Conservation (phyloP, 2,888 invertebrate genomes). For the Eurytoma californica region DNA sequence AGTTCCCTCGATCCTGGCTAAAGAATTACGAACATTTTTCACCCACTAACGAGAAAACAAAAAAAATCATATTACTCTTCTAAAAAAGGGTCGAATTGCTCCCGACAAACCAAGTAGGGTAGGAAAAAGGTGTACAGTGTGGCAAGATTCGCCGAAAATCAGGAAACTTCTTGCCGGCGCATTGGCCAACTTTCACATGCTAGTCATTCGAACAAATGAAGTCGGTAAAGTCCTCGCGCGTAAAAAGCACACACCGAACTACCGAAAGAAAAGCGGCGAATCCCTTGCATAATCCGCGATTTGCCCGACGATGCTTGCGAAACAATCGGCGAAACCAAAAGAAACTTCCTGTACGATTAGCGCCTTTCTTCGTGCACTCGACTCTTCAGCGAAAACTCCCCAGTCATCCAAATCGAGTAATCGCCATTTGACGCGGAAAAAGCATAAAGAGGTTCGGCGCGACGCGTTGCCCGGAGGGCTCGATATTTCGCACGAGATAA, state of each 20-base stretch:
- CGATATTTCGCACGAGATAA: constrained; percentile 47
- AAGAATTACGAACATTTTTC: neutral
- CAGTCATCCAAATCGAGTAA: neutral
- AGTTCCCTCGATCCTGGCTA: neutral
- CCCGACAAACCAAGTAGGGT: neutral
- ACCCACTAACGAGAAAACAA: neutral
- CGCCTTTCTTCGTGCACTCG: neutral
- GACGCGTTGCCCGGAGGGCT: constrained; percentile 2
- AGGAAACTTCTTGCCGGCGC: constrained; percentile 28
- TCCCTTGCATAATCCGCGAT: constrained; percentile 34
- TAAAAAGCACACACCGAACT: constrained; percentile 21
- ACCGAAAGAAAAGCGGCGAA: constrained; percentile 19
- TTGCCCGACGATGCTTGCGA: constrained; percentile 29
- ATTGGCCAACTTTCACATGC: constrained; percentile 33
- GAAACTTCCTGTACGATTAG: neutral
- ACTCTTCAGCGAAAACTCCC: neutral
- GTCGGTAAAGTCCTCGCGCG: neutral
- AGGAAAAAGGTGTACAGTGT: neutral
- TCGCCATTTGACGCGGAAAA: neutral
- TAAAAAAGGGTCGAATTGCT: neutral
- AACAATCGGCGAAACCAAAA: neutral
- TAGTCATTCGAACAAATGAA: constrained; percentile 33
- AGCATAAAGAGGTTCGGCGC: neutral
- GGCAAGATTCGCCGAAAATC: constrained; percentile 30
- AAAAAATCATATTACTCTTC: neutral